These are phyloP conservation scores for Lasius platythorax DNA, from an alignment of 2,888 invertebrate species.

Conservation along the genomic window DNA sequence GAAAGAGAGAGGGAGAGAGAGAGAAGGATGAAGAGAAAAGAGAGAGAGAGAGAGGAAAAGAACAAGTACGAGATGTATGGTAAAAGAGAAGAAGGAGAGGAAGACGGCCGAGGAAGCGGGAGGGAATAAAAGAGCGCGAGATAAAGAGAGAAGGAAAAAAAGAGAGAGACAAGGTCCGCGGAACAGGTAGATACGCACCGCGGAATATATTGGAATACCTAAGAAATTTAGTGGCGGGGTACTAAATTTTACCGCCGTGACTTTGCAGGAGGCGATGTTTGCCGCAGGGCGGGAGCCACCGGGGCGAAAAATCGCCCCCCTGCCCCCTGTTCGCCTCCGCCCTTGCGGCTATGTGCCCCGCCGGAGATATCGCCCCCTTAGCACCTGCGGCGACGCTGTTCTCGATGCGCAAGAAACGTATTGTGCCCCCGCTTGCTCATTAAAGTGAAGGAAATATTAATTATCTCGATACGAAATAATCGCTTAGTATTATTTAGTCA, in stretches of 20 bases:
- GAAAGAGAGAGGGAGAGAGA: slow-evolving; percentile 37
- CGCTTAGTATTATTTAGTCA: slow-evolving; percentile 7
- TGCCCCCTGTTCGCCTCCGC: not conserved
- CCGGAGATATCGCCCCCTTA: slow-evolving; percentile 49
- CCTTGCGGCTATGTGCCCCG: slow-evolving; percentile 47
- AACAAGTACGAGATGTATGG: slow-evolving; percentile 29
- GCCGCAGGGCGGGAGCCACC: slow-evolving; percentile 74
- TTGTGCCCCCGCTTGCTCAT: slow-evolving; percentile 33
- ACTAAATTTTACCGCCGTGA: slow-evolving; percentile 83
- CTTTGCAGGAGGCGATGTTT: slow-evolving; percentile 77
- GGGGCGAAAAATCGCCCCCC: slow-evolving; percentile 70
- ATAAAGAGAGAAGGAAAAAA: slow-evolving; percentile 29
- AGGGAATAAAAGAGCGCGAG: slow-evolving; percentile 23
- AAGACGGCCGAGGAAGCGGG: slow-evolving; percentile 30
- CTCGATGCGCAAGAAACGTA: slow-evolving; percentile 43
- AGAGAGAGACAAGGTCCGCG: slow-evolving; percentile 61
- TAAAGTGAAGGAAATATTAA: slow-evolving; percentile 47
- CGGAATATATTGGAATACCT: slow-evolving; percentile 85
- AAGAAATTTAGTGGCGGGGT: slow-evolving; percentile 84
- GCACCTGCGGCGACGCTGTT: slow-evolving; percentile 49
- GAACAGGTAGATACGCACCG: slow-evolving; percentile 82
- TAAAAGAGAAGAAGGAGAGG: slow-evolving; percentile 26
- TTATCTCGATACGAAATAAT: slow-evolving; percentile 31
- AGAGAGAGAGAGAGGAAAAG: slow-evolving; percentile 9
- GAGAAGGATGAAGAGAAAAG: not conserved